Base-by-base conservation (phyloP, 2,888 invertebrate genomes). In the Mythimna pallens region DNA sequence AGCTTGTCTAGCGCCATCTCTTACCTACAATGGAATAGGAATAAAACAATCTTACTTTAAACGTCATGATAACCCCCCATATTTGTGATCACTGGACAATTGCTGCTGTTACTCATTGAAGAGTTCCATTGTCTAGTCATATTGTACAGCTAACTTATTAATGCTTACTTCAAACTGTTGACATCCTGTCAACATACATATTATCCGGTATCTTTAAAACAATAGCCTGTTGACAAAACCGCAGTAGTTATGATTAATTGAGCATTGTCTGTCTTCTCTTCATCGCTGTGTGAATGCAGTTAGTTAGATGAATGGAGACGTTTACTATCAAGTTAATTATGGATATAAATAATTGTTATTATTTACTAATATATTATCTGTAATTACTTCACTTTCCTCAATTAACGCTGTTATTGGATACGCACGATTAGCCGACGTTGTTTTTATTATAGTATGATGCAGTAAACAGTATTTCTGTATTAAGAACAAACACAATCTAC, bases 341-440 rank as follows among this genome's bases (percentile, higher is more conserved):
- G 30, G 40, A 12, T 66, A 66, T 76, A 52, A 72, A 66, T 76
- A 80, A 62, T 52, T 52, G n/a, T 68, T 25, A 50, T 40, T 76
- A 63, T 72, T 65, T 55, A 72, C 72, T 63, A 70, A 20, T 30
- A 9, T 10, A 17, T 55, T 68, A 76, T 79, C 61, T 71, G 5
- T 59, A 10, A 43, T 69, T 69, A 64, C 68, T 55, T 72, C 67
- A 63, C 3, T 25, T 43, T 55, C 10, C 20, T 65, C 54, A 76
- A 69, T 80, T 58, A 72, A 65, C 17, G 6, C 17, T 5, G 6
- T 7, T 25, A 50, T 55, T 69, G 52, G 54, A 58, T 58, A 47
- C 9, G 25, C 34, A 22, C 9, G 57, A 12, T 57, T 40, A 8
- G 14, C 17, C 9, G 17, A 1, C 14, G 17, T 30, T 36, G 25